Percentiles rank a stretch among this genome's conserved stretches.
Evolutionary conservation across 2,888 invertebrate genomes (phyloP).

Genomic region (Sesia apiformis): DNA sequence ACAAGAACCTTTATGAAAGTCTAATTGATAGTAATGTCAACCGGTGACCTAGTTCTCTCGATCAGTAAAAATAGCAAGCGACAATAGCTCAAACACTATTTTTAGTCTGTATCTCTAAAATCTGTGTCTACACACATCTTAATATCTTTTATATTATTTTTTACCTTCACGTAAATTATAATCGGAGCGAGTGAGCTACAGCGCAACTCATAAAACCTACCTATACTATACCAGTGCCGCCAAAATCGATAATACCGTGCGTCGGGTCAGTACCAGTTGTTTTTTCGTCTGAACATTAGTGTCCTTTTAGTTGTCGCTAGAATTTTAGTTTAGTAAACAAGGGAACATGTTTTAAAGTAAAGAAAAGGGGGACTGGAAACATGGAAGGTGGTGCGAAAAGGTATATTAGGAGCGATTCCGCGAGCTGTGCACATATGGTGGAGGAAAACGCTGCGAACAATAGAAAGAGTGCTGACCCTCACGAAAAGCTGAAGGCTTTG

Average conservation of each 20-base stretch:
- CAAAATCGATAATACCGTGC: slow-evolving; percentile 27
- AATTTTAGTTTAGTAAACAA: slow-evolving; percentile 65
- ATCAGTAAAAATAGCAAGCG: slow-evolving; percentile 65
- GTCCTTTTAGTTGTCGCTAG: slow-evolving; percentile 54
- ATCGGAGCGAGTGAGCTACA: slow-evolving; percentile 14
- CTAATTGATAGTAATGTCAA: slow-evolving; percentile 26
- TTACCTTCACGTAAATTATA: slow-evolving; percentile 12
- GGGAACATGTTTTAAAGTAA: slow-evolving; percentile 59
- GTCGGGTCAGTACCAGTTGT: slow-evolving; percentile 42
- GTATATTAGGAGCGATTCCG: slow-evolving; percentile 64
- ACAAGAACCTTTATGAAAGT: slow-evolving; percentile 21
- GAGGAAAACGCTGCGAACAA: slow-evolving; percentile 54
- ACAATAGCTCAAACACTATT: slow-evolving; percentile 72
- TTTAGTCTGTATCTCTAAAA: slow-evolving; percentile 63
- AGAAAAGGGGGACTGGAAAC: slow-evolving; percentile 24
- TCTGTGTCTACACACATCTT: slow-evolving; percentile 40
- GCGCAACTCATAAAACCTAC: slow-evolving; percentile 31
- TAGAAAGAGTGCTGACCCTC: slow-evolving; percentile 57
- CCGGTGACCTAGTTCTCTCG: slow-evolving; percentile 62
- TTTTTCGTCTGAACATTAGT: slow-evolving; percentile 39
- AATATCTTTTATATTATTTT: slow-evolving; percentile 32
- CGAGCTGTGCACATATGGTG: slow-evolving; percentile 66
- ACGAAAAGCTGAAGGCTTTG: slow-evolving; percentile 61
- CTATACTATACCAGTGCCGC: background rate
- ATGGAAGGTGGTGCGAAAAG: slow-evolving; percentile 62